A percentile compares a stretch with the other conserved stretches of the same genome.
These are phyloP conservation scores for Griposia aprilina DNA, from an alignment of 2,888 invertebrate genomes.

Conservation along the genomic window DNA sequence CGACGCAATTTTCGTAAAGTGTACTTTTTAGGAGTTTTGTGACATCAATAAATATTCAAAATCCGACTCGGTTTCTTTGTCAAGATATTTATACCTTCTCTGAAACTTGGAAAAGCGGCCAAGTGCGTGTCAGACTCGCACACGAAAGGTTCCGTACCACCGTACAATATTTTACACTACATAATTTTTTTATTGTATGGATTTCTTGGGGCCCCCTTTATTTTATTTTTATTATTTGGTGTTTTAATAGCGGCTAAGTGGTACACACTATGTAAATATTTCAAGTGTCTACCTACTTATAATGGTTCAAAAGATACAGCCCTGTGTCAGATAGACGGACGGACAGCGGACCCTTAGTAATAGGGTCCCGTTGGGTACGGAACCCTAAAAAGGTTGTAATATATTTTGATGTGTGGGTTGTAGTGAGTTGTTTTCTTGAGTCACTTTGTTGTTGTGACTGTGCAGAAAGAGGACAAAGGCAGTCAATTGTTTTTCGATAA, in stretches of 20 bases:
- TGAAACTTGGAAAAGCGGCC: constrained; percentile 3
- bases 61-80: neutral
- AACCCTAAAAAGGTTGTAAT: neutral
- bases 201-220: no score
- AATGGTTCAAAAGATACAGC: no score
- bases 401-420: constrained; percentile 19
- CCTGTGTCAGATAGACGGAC: no score
- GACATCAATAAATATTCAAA: constrained; percentile 21
- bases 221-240: neutral
- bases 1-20: neutral
- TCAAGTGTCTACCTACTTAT: no score
- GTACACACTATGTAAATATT: no score
- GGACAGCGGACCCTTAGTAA: no score
- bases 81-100: neutral
- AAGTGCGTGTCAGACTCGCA: neutral
- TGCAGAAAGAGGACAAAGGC: neutral
- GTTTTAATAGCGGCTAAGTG: neutral
- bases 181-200: no score
- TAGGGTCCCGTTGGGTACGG: neutral
- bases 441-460: constrained; percentile 14
- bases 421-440: constrained; percentile 1
- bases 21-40: neutral
- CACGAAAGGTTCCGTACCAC: no score
- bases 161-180: no score
- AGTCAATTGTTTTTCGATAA: neutral